Conservation (phyloP, 2,797 vertebrate genomes). For the Hemitrygon akajei region DNA sequence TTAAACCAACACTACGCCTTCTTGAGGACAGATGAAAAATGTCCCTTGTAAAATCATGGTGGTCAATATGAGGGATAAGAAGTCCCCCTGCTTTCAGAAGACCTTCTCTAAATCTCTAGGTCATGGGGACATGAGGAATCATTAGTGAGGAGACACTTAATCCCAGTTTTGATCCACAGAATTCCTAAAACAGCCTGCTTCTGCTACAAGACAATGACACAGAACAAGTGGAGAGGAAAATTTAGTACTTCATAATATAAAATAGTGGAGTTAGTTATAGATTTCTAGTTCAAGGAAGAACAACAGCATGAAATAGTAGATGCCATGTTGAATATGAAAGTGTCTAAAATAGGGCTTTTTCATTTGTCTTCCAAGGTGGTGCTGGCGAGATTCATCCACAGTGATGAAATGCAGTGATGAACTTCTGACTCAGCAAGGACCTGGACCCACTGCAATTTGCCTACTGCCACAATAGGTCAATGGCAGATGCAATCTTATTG, state of each 20-base stretch:
- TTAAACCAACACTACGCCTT: not conserved
- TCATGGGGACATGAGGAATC: not conserved
- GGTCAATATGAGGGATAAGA: not conserved
- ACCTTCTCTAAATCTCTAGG: not conserved
- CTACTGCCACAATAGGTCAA: no score
- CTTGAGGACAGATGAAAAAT: not conserved
- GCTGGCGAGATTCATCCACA: not conserved
- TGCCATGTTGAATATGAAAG: not conserved
- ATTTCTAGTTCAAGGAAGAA: not conserved
- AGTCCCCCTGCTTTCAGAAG: not conserved
- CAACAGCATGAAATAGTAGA: not conserved
- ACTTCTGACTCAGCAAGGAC: no score
- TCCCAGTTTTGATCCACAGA: not conserved
- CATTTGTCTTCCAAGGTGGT: not conserved
- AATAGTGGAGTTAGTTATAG: not conserved
- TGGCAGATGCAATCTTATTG: no score
- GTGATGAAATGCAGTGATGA: no score
- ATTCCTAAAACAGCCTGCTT: not conserved
- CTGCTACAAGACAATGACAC: not conserved
- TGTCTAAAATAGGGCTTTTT: not conserved
- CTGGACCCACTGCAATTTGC: no score
- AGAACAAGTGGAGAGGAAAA: not conserved
- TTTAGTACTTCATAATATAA: not conserved
- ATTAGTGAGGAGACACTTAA: no score
- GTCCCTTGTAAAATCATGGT: not conserved